phyloP scores from a whole-genome alignment of 1,140 invertebrate genomes.

The Hetaerina americana region DNA sequence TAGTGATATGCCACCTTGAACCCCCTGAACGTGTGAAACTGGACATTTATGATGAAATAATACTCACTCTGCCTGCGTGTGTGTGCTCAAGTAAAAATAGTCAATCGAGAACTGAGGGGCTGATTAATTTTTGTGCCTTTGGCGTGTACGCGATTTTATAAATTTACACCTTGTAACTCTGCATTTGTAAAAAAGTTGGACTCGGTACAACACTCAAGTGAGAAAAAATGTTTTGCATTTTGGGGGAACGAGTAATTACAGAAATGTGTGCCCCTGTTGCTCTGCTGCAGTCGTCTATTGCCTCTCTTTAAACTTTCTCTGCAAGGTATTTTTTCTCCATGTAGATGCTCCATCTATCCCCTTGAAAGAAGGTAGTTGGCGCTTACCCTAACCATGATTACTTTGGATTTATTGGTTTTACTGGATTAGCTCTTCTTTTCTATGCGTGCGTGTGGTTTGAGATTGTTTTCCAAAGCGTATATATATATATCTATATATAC shows the following conservation, averaged over 20 bases:
- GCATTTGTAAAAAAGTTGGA: neutral
- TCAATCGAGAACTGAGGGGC: neutral
- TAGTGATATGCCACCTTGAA: neutral
- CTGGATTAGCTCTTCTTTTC: neutral
- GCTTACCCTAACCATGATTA: too few species aligned
- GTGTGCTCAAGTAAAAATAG: neutral
- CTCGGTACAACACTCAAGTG: neutral
- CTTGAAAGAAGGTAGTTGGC: neutral
- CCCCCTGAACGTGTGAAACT: neutral
- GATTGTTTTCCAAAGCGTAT: neutral
- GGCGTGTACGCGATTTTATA: neutral
- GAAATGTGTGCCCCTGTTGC: neutral
- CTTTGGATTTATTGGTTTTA: neutral
- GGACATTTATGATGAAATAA: neutral
- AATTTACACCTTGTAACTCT: neutral
- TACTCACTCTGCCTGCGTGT: neutral
- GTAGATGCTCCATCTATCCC: neutral
- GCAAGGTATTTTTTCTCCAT: neutral
- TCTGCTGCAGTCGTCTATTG: neutral
- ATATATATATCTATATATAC: neutral
- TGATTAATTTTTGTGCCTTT: neutral
- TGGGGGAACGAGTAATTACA: neutral
- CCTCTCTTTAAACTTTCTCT: neutral
- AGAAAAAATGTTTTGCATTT: neutral
- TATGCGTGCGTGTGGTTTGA: neutral